Evolutionary conservation across 2,113 vertebrate species (phyloP).

Genomic region (Malurus alboscapulatus): DNA sequence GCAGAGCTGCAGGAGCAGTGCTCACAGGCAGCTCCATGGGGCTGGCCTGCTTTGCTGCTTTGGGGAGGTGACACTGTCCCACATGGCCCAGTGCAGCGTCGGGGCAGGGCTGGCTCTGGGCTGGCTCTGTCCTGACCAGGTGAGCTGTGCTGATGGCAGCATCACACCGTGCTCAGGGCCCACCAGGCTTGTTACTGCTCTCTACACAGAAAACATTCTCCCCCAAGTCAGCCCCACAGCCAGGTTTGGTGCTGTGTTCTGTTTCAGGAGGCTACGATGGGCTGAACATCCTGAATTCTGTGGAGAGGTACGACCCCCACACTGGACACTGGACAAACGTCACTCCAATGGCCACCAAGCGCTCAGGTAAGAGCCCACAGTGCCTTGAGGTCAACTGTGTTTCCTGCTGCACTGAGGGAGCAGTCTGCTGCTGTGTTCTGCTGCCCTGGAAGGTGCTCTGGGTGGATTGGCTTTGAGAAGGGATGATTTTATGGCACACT

Average conservation of each 20-base stretch:
- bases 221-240: neutral
- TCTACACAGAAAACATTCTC: neutral
- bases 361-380: slow-evolving; percentile 80
- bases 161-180: fast-evolving
- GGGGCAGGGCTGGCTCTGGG: neutral
- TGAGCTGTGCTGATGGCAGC: neutral
- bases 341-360: slow-evolving; percentile 96
- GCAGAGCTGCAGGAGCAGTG: neutral
- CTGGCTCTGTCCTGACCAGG: neutral
- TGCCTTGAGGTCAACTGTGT: neutral
- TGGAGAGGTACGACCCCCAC: slow-evolving; percentile 96
- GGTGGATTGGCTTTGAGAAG: neutral
- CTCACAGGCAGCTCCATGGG: neutral
- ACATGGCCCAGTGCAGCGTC: fast-evolving
- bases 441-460: neutral
- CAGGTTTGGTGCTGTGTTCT: neutral
- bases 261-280: slow-evolving; percentile 93
- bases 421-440: neutral
- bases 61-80: neutral
- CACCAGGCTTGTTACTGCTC: neutral
- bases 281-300: slow-evolving; percentile 95
- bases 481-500: neutral
- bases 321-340: slow-evolving; percentile 98
- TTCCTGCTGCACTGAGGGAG: neutral
- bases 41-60: neutral